Evolutionary conservation across 2,888 invertebrate genomes (phyloP).

Genomic region (Trichacis sp.): DNA sequence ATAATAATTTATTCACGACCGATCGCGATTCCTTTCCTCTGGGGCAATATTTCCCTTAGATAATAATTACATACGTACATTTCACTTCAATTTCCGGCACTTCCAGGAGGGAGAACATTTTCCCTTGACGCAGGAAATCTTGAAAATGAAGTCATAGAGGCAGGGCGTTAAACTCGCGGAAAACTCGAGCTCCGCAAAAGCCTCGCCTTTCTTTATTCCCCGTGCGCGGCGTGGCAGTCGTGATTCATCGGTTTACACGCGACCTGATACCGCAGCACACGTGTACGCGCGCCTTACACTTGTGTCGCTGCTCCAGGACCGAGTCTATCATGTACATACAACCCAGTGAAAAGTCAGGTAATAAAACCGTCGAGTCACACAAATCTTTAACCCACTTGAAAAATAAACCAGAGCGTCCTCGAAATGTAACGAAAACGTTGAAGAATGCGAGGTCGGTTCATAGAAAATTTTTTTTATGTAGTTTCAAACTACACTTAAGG

Average conservation of each 20-base stretch:
- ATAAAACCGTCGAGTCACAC: neutral
- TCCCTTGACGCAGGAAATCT: no score
- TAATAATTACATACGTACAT: no score
- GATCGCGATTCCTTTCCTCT: constrained; percentile 38
- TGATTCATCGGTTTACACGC: constrained; percentile 42
- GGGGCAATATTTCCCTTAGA: no score
- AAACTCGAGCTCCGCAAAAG: constrained; percentile 19
- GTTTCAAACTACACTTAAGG: no score
- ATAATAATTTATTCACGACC: constrained; percentile 42
- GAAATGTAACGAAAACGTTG: no score
- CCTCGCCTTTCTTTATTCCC: constrained; percentile 10
- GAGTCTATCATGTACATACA: constrained; percentile 1
- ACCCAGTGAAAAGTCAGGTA: neutral
- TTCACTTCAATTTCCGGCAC: no score
- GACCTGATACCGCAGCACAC: constrained; percentile 52
- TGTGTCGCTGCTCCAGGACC: neutral
- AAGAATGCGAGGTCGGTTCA: no score
- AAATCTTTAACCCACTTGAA: neutral
- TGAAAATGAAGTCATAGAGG: no score
- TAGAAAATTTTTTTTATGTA: neutral
- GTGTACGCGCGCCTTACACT: constrained; percentile 41
- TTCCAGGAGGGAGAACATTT: no score
- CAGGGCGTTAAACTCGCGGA: neutral
- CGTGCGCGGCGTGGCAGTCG: constrained; percentile 8
- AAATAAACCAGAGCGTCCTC: neutral